Evolutionary conservation across 92 coral and sea anemone species (phyloP), one percentile per base, ranked within the genome.

Genomic region (Paragorgia papillata): DNA sequence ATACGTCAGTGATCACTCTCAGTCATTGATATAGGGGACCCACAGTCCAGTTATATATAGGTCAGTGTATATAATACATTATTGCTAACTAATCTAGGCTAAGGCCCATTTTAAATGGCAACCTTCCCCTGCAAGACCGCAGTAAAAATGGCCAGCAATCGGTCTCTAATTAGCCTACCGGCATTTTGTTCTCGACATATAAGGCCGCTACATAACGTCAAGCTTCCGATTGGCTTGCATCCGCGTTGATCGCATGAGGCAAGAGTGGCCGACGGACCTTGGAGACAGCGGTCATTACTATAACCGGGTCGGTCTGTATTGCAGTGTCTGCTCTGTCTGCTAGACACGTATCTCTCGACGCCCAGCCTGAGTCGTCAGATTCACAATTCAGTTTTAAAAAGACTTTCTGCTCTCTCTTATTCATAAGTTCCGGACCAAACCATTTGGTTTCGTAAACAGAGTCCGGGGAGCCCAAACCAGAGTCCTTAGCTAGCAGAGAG

Each of bases 341-440:
- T 24, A 35, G 25, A 33, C 25, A 64, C 0, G 53, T 30, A 26
- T 43, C 30, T 64, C 3, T 56, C 14, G 78, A 71, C 21, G 64
- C 64, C 64, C 78, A 71, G 18, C 78, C 78, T 39, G 78, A 71
- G 64, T 71, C 78, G 1, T 71, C 78, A 28, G 78, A 71, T 9
- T 71, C 78, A 0, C 44, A 71, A 22, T 51, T 19, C 20, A 55
- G 78, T 21, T 55, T 55, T 9, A 30, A 24, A 0, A 19, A 0
- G 33, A 29, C 64, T 71, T 35, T 6, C 15, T 31, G 78, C n/a
- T 71, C 64, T 7, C 78, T 44, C 40, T 31, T 53, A 39, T 3
- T 30, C 7, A 53, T 41, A 2, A 64, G 40, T 19, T 24, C 57
- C 63, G 41, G 20, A 10, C 27, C 64, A 26, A 53, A 71, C 51